Conservation (phyloP, 92 coral and sea anemone species). For the Muricea muricata region DNA sequence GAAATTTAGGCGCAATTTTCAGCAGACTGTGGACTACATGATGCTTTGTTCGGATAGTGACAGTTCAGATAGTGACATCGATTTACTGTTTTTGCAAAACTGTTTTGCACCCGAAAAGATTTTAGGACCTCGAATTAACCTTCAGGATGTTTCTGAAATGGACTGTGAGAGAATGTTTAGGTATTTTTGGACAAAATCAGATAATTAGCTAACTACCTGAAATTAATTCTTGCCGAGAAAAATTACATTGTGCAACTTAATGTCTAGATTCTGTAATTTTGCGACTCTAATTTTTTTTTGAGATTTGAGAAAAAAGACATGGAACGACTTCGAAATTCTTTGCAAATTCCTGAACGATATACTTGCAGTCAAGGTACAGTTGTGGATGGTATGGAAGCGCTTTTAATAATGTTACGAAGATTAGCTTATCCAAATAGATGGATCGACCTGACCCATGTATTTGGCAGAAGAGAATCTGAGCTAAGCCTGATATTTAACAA, state of each 20-base stretch:
- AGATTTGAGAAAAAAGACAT: conserved; percentile 70
- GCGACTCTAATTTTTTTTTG: background rate
- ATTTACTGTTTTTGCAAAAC: conserved; percentile 42
- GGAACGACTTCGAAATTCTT: conserved; percentile 48
- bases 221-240: background rate
- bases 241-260: background rate
- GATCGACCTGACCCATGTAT: conserved; percentile 65
- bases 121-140: conserved; percentile 49
- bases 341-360: conserved; percentile 63
- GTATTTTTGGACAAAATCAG: conserved; percentile 28
- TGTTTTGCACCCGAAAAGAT: conserved; percentile 50
- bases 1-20: background rate
- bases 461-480: conserved; percentile 63
- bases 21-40: background rate
- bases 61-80: conserved; percentile 45
- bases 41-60: conserved; percentile 33
- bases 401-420: conserved; percentile 64
- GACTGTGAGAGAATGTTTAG: conserved; percentile 58
- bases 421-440: conserved; percentile 72
- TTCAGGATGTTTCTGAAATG: conserved; percentile 46
- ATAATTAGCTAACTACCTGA: background rate
- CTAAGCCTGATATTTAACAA: conserved; percentile 71
- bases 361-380: conserved; percentile 67
- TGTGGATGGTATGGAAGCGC: conserved; percentile 68
- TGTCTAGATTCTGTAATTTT: too few species aligned